Base-by-base conservation (phyloP, 2,888 invertebrate genomes). In the Eustalomyia histrio region DNA sequence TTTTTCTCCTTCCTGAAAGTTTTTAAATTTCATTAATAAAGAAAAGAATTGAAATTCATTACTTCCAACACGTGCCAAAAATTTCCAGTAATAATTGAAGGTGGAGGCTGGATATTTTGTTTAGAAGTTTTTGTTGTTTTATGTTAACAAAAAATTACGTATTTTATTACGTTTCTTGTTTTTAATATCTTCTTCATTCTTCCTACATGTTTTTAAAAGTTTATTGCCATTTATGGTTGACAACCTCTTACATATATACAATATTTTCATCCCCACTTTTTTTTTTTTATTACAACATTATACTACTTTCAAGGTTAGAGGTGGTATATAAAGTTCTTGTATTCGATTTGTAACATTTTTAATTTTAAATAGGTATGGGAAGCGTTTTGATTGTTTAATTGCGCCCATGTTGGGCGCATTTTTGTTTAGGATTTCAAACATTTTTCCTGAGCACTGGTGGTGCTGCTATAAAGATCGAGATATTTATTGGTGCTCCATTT, bases 41-140 rank as follows among this genome's bases (percentile, higher is more conserved):
- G 43, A 47, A 47, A n/a, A 10, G 39, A 63, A 39, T 73, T 55
- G 72, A 47, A 64, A 60, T 67, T 76, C 67, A 68, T 76, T 47
- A n/a, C 14, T 74, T 76, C 71, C 76, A 78, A 74, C 74, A 78
- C 78, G 81, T 78, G 81, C 61, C 76, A 24, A 10, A n/a, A 64
- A 55, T 69, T 76, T 73, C 64, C 68, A 67, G 16, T 17, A 61
- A n/a, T n/a, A n/a, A 7, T 55, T 72, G 47, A 16, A 17, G 39
- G 1, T 16, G 35, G 53, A 18, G 47, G 29, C n/a, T n/a, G 33
- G n/a, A 65, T 43, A 43, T n/a, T 53, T 18, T 4, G 21, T 21
- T 43, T n/a, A 60, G 10, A 60, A 35, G 35, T 60, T 60, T 29
- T 60, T 39, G 16, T 14, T 60, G n/a, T 58, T 29, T 60, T 33